Base-by-base conservation (phyloP, 2,797 vertebrate genomes). In the Hippopotamyrus pictus region DNA sequence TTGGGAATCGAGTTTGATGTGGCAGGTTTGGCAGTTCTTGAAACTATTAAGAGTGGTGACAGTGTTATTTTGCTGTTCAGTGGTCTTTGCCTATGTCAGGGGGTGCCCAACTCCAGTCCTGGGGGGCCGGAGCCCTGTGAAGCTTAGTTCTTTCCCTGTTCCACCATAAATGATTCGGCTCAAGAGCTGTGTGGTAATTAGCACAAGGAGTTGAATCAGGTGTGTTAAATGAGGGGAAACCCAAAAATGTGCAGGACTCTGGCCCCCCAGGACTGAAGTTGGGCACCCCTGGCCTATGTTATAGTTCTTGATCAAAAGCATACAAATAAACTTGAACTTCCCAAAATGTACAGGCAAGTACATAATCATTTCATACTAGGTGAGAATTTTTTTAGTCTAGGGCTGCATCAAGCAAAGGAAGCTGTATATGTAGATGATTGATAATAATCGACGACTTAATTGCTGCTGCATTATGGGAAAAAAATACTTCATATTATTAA, bases 1-100 rank as follows among this genome's bases (percentile, higher is more conserved):
- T 93, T 99, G 0, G 98, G 99, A 92, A 94, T 99, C 0, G 98
- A 99, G 88, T 99, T 99, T 0, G 98, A 99, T 2, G 98, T 99
- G 0, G 98, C 98, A 91, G 98, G 98, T 99, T 84, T 86, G 95
- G 48, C 51, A 62, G 14, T 22, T 88, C 19, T 33, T 53, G 12
- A 33, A 14, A 37, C 65, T 73, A 73, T 73, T 37, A 37, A 50
- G 82, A 3, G 46, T 50, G 48, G 19, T 22, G 22, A 48, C 37
- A 46, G 37, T 51, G 48, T 46, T 46, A 51, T 84, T n/a, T 19
- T 83, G 44, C n/a, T 46, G 17, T 22, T 50, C 48, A n/a, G 8
- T 57, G 33, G 29, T 19, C 53, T 37, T 41, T 14, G 7, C 29
- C 25, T 51, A 22, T 33, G 41, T 86, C 51, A 17, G 51, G 51